Base-by-base conservation (phyloP, 2,797 vertebrate genomes). In the Acridotheres tristis region DNA sequence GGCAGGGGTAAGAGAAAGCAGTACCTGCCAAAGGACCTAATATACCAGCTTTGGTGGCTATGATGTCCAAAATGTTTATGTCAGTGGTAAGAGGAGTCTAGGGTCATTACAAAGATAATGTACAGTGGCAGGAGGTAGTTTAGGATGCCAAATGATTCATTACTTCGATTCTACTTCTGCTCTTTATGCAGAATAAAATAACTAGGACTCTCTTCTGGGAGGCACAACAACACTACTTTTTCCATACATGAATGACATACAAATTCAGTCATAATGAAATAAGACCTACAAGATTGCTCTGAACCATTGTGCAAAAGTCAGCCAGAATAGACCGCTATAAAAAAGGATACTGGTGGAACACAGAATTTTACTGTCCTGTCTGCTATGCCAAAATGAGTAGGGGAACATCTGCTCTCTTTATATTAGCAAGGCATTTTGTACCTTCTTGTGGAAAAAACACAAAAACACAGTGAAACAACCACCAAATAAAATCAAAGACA, bases 401-500 rank as follows among this genome's bases (percentile, higher is more conserved):
- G 67, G n/a, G 26, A 91, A 69, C 9, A 69, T 13, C 55, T 8
- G 4, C 20, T 19, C 4, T 20, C 23, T 42, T 79, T 80, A 66
- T 18, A 45, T 11, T 8, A 75, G 21, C 7, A 77, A 66, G 4
- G 16, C 18, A 58, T 50, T 66, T 75, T 25, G 1, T 65, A 11
- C 2, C 2, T 42, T 45, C 6, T 76, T 36, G 13, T 11, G 0
- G 2, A 54, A 77, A 71, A 34, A 27, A 10, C 3, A 9, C 14
- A 13, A 54, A 20, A 48, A 8, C 22, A 5, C 5, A 26, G 16
- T 0, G 0, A 67, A 53, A 58, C 14, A 13, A 19, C 10, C 8
- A 51, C 19, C 15, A 58, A 68, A 73, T 18, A 65, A 74, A 77
- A 53, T 2, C 5, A 36, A 53, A 53, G 11, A 45, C 23, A 45